Conservation (phyloP, 64 coral and sea anemone genomes). For the Orbicella faveolata region DNA sequence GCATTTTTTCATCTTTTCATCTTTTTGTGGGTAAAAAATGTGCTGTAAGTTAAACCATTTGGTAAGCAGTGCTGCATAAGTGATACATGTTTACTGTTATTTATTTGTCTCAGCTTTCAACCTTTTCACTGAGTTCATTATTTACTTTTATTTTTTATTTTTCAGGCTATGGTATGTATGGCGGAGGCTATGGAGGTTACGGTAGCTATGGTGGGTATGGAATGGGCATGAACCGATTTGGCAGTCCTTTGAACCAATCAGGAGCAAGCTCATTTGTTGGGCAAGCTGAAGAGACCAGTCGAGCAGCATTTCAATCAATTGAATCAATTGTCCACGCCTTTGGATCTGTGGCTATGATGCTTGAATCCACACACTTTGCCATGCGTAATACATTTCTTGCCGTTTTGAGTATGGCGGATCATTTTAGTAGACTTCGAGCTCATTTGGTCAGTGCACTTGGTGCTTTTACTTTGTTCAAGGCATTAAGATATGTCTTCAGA, state of each 20-base stretch:
- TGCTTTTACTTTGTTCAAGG: constrained; percentile 77
- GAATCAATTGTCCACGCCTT: constrained; percentile 99
- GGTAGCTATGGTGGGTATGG: constrained; percentile 87
- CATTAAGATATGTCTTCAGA: constrained; percentile 65
- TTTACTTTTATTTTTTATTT: not conserved
- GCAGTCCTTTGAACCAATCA: constrained; percentile 37
- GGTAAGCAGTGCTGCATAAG: too few relatives aligned
- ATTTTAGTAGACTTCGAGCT: constrained; percentile 86
- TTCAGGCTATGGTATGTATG: constrained; percentile 78
- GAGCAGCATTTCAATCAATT: constrained; percentile 94
- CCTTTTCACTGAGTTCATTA: too few relatives aligned
- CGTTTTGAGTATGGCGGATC: constrained; percentile 92
- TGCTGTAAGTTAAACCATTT: too few relatives aligned
- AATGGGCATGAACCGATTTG: constrained; percentile 66
- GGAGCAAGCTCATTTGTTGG: constrained; percentile 72
- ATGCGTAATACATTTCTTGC: constrained; percentile 89
- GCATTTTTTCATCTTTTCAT: too few relatives aligned
- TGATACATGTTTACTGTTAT: too few relatives aligned
- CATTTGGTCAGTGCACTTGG: constrained; percentile 85
- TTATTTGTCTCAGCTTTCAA: too few relatives aligned
- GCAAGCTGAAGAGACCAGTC: constrained; percentile 86
- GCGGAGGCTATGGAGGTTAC: constrained; percentile 61
- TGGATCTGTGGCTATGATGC: constrained; percentile 99
- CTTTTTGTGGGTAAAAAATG: too few relatives aligned
- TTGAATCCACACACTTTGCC: constrained; percentile 98